Evolutionary conservation across 2,113 vertebrate genomes (phyloP), one percentile per base, ranked within the genome.

Genomic region (Carettochelys insculpta): DNA sequence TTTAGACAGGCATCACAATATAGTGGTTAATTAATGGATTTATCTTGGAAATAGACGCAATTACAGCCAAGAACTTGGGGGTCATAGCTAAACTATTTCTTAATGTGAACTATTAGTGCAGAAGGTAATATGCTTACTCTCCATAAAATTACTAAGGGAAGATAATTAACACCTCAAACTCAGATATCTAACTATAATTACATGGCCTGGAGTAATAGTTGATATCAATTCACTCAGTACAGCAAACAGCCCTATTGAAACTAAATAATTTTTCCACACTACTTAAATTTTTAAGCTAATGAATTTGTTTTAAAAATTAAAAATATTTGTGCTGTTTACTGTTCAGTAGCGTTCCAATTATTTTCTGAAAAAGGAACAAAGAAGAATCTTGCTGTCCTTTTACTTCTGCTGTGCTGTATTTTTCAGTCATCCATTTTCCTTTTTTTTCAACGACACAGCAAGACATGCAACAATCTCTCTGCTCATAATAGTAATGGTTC

Each of bases 21-120:
- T 41, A 94, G 86, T 82, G 89, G 91, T 88, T 94, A 96, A 97
- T 95, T 90, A 95, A 92, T 92, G 96, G 85, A 94, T 96, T 96
- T 97, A 90, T 94, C 95, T 94, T 93, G 73, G 76, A 96, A 96
- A 96, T 65, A 45, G 51, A 78, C 84, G 90, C 89, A 96, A 92
- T 94, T 97, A 95, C 61, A 93, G 82, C 80, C 84, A 92, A 95
- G 92, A 94, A 94, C 78, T 85, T 85, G 84, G 80, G 50, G 83
- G 73, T 91, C 77, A 90, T 51, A 94, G 90, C 79, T 96, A 85
- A 92, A 91, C 93, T 95, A 90, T 83, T 92, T 92, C 92, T 92
- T 92, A 94, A 96, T 93, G 86, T 91, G 75, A 90, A 97, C 95
- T 81, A 93, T 96, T 92, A 92, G 54, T 86, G 83, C 51, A 92